Evolutionary conservation across 2,888 invertebrate species (phyloP).

Genomic region (Drosophila imparisetae): DNA sequence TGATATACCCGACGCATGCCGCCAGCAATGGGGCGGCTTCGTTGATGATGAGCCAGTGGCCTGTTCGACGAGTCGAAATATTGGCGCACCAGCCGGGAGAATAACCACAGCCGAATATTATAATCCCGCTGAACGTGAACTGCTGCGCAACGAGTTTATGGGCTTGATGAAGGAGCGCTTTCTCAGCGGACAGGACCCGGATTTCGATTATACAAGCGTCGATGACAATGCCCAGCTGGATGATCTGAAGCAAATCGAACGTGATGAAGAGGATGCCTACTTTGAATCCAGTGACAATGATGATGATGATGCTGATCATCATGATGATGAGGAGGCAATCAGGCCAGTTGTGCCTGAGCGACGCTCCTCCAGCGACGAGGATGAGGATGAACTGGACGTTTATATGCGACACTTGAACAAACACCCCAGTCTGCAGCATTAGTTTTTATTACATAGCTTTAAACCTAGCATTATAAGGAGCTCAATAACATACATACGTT

Average conservation of each 20-base stretch:
- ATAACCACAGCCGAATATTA: constrained; percentile 58
- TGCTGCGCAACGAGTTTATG: constrained; percentile 92
- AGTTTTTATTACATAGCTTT: constrained; percentile 48
- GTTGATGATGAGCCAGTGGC: constrained; percentile 84
- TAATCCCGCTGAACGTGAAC: constrained; percentile 86
- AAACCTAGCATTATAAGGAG: constrained; percentile 41
- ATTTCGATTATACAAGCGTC: constrained; percentile 93
- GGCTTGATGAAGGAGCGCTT: constrained; percentile 94
- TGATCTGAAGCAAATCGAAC: constrained; percentile 88
- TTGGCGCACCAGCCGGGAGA: constrained; percentile 2
- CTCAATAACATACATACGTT: constrained; percentile 29
- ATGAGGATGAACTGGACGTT: constrained; percentile 90
- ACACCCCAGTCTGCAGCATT: constrained; percentile 77
- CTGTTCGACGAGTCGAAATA: constrained; percentile 67
- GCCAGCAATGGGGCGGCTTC: constrained; percentile 87
- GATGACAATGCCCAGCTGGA: constrained; percentile 94
- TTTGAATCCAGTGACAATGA: constrained; percentile 93
- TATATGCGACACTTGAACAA: constrained; percentile 88
- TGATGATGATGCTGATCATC: constrained; percentile 66
- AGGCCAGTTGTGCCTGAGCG: constrained; percentile 38
- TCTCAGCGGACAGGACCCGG: constrained; percentile 91
- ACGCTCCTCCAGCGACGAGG: constrained; percentile 81
- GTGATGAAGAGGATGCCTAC: constrained; percentile 95
- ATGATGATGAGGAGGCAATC: too few relatives aligned
- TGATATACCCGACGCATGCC: constrained; percentile 80